Conservation (phyloP, 1,140 invertebrate genomes). For the Meloidogyne exigua region DNA sequence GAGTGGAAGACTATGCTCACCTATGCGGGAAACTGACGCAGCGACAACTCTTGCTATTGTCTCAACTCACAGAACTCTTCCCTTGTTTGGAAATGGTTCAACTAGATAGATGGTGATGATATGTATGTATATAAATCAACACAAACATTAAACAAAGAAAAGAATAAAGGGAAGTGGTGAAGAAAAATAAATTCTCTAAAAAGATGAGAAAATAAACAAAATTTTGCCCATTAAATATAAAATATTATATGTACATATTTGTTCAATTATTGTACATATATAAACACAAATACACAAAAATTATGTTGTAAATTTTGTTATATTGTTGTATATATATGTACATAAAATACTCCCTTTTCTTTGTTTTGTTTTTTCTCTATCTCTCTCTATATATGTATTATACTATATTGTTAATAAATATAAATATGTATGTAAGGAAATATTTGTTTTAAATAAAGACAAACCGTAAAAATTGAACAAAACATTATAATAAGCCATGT, state of each 20-base stretch:
- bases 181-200: background rate
- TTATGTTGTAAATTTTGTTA: conserved; percentile 1
- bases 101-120: conserved; percentile 4
- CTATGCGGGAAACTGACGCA: conserved; percentile 5
- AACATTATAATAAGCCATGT: conserved; percentile 49
- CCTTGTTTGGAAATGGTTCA: conserved; percentile 14
- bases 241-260: background rate
- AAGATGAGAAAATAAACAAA: too few species aligned
- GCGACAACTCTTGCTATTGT: conserved; percentile 17
- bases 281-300: background rate
- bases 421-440: too few species aligned
- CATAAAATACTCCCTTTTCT: background rate
- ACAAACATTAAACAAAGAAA: background rate
- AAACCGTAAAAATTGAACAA: conserved; percentile 37
- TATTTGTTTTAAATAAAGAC: conserved; percentile 10
- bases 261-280: conserved; percentile 6
- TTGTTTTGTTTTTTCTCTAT: background rate
- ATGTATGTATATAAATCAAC: background rate
- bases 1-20: conserved; percentile 15
- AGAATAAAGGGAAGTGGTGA: background rate
- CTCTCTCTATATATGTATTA: too few species aligned
- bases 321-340: background rate
- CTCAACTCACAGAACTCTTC: conserved; percentile 17
- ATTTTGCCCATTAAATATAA: too few species aligned
- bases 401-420: too few species aligned